These are phyloP conservation scores for Drosophila hydei DNA, from an alignment of 1,140 invertebrate species.

Conservation along the genomic window DNA sequence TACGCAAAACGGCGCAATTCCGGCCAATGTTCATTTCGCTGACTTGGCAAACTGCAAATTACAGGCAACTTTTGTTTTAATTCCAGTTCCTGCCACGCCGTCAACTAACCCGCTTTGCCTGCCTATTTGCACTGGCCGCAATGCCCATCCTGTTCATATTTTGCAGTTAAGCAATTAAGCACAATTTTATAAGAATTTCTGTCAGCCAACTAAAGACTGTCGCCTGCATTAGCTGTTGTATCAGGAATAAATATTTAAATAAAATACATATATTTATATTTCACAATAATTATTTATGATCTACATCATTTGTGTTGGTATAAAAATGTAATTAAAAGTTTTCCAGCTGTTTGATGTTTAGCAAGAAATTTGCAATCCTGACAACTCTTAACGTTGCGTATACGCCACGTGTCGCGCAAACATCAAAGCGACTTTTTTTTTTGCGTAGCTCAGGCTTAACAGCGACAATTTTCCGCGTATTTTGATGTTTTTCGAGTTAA, in stretches of 20 bases:
- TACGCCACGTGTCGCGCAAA: constrained; percentile 43
- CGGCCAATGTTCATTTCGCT: constrained; percentile 74
- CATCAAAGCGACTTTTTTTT: constrained; percentile 41
- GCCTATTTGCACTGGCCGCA: constrained; percentile 28
- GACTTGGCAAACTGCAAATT: constrained; percentile 68
- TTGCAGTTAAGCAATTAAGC: constrained; percentile 45
- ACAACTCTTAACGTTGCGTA: constrained; percentile 20
- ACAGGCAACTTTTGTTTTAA: constrained; percentile 60
- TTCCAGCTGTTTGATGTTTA: not conserved
- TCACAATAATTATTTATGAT: no score
- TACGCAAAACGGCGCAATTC: constrained; percentile 73
- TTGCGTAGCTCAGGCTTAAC: not conserved
- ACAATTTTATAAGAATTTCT: not conserved
- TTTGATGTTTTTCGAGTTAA: constrained; percentile 11
- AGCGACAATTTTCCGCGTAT: constrained; percentile 16
- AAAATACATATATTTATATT: no score
- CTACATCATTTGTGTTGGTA: no score
- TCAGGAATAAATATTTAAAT: no score
- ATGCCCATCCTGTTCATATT: constrained; percentile 32
- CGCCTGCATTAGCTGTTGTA: no score
- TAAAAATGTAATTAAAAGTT: not conserved
- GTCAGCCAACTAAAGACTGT: not conserved
- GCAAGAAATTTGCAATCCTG: not conserved
- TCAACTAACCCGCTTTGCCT: not conserved
- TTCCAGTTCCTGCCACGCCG: not conserved